Evolutionary conservation across 2,797 vertebrate genomes (phyloP).

Genomic region (Percopsis omiscomaycus): DNA sequence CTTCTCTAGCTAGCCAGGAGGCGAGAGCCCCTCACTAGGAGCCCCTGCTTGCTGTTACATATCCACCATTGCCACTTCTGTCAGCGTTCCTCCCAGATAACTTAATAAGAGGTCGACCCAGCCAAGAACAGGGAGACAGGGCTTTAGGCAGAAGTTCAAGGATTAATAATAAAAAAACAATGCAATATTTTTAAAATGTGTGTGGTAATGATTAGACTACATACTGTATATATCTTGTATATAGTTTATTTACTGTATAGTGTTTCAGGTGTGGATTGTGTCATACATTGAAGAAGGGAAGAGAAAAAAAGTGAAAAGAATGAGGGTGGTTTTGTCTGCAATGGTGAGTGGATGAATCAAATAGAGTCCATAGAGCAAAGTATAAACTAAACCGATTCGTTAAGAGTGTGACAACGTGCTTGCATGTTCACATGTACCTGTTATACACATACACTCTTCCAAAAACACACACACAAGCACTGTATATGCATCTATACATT

Average conservation of each 20-base stretch:
- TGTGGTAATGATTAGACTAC: conserved; percentile 5
- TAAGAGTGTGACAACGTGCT: too few relatives aligned
- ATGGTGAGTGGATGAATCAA: background rate
- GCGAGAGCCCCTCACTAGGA: conserved; percentile 36
- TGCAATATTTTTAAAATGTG: background rate
- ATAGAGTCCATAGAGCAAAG: background rate
- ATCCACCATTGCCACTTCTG: conserved; percentile 33
- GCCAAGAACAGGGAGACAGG: conserved; percentile 9
- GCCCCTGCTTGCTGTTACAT: conserved; percentile 28
- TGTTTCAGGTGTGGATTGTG: background rate
- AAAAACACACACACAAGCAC: background rate
- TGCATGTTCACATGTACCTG: too few relatives aligned
- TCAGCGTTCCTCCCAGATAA: conserved; percentile 25
- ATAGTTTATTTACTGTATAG: too few relatives aligned
- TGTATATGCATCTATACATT: background rate
- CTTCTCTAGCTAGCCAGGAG: conserved; percentile 35
- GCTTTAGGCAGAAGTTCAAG: conserved; percentile 1
- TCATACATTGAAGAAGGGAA: too few relatives aligned
- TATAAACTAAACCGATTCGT: too few relatives aligned
- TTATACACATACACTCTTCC: too few relatives aligned
- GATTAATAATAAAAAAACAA: background rate
- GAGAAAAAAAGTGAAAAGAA: background rate
- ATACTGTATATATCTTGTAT: background rate
- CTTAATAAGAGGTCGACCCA: conserved; percentile 15
- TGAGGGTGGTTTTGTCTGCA: background rate